phyloP scores from a whole-genome alignment of 1,140 invertebrate genomes.

The Zaprionus vittiger region DNA sequence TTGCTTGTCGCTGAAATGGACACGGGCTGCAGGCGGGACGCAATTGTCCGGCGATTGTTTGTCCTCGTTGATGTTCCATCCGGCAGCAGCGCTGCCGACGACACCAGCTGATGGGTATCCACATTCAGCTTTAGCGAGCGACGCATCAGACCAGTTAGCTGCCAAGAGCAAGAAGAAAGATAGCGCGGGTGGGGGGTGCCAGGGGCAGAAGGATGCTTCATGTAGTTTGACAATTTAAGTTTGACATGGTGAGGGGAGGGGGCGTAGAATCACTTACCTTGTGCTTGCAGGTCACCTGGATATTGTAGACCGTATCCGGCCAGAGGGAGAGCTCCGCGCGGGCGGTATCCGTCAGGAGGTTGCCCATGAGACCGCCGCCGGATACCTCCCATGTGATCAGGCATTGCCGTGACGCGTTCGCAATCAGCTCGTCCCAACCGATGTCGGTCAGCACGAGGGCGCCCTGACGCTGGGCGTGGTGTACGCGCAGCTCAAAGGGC shows the following conservation, averaged over 20 bases:
- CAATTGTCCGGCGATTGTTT: constrained; percentile 7
- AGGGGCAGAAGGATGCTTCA: not conserved
- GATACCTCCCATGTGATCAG: constrained; percentile 93
- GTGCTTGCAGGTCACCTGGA: constrained; percentile 87
- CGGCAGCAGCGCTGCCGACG: constrained; percentile 22
- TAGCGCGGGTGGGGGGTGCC: not conserved
- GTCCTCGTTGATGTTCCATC: constrained; percentile 4
- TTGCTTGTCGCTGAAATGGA: constrained; percentile 27
- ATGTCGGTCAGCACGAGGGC: constrained; percentile 90
- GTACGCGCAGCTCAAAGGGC: constrained; percentile 62
- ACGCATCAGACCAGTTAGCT: constrained; percentile 77
- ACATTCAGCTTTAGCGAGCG: constrained; percentile 77
- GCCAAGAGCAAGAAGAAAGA: constrained; percentile 13
- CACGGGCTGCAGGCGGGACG: constrained; percentile 1
- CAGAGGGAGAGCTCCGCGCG: constrained; percentile 91
- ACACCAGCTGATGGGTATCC: constrained; percentile 70
- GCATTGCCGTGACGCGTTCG: constrained; percentile 87
- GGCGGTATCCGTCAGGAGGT: constrained; percentile 92
- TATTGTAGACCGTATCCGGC: constrained; percentile 92
- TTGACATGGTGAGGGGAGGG: not conserved
- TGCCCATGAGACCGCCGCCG: constrained; percentile 92
- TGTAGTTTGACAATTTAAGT: constrained; percentile 25
- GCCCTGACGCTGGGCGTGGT: constrained; percentile 74
- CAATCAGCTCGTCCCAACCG: constrained; percentile 88
- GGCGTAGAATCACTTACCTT: constrained; percentile 66